Base-by-base conservation (phyloP, 1,140 invertebrate genomes). In the Antheraea pernyi region DNA sequence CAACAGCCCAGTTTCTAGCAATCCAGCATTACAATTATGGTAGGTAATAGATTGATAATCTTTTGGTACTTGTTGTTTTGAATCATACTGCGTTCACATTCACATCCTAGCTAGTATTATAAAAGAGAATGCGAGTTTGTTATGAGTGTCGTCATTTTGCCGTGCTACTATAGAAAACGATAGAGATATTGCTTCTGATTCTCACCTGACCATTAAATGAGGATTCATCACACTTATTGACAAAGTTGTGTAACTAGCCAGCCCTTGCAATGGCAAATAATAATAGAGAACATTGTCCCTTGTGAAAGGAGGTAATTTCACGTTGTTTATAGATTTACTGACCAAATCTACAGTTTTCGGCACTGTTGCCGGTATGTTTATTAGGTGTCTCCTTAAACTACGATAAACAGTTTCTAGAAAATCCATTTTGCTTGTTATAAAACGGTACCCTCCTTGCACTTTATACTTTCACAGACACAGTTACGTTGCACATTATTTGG, bases 201-300 rank as follows among this genome's bases (percentile, higher is more conserved):
- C 22, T 30, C 22, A 92, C 92, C 92, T 91, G 69, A 91, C 83
- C 84, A 92, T 87, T 67, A 93, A 72, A 76, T 88, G 85, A 16
- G 92, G 92, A 65, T 93, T 91, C 91, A 92, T 92, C 59, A 93
- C 91, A 84, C 85, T 86, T n/a, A 93, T 76, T 69, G 92, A 92
- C 64, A 93, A 82, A 58, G 89, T 89, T 88, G 91, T 91, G 79
- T 93, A 92, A 87, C 89, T 89, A 71, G 88, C 82, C 59, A 93
- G 75, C 36, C 91, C 91, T 89, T 93, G 91, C 65, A 93, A 72
- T 64, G 91, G 91, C 77, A 92, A 80, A 85, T 92, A 93, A 79
- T 92, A 92, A 81, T 87, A 93, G 19, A 93, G 75, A 18, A 93
- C 82, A 86, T 93, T 93, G 66, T 93, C 88, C 70, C 79, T 91